Evolutionary conservation across 1,140 invertebrate species (phyloP), one percentile per base, ranked within the genome.

Genomic region (Oppia nitens): DNA sequence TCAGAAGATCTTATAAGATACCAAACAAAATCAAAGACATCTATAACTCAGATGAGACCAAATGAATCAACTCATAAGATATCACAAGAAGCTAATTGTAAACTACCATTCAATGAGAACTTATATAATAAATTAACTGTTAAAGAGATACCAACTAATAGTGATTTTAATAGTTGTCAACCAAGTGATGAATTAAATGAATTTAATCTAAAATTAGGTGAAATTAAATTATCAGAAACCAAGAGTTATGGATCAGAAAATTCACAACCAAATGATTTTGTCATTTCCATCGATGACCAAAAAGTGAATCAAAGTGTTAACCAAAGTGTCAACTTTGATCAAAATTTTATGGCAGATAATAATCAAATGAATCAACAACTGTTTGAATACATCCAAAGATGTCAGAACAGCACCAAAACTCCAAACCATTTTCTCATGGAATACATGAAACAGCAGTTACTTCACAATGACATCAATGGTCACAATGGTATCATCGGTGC

Each of bases 31-130:
- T 11, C 50, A 52, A 21, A 20, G 21, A 11, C 59, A 80, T 62
- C 70, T 77, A 59, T 79, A 80, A 64, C 71, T 79, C 27, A n/a
- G 12, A 47, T 47, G n/a, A 20, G 49, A 50, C 24, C 6, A 50
- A 53, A 53, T 53, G 20, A 53, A 25, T 17, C 6, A 40, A 40
- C 17, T 40, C 6, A 40, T 40, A n/a, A n/a, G n/a, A n/a, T n/a
- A n/a, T 6, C 6, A 40, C 32, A 40, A 17, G 17, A 40, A 6
- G 6, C 32, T 6, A 40, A 40, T 40, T 17, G 6, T 6, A 9
- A 9, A 40, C 32, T 9, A 40, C 32, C 32, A 40, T 6, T 17
- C 17, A 40, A 40, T 40, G 6, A 40, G 17, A 6, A 40, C 6
- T 9, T 9, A 9, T 40, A 40, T 40, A 40, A 40, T 17, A 6